Percentiles rank a stretch among this genome's conserved stretches.
These are phyloP conservation scores for Cathartes aura DNA, from an alignment of 2,113 vertebrate genomes.

Conservation along the genomic window DNA sequence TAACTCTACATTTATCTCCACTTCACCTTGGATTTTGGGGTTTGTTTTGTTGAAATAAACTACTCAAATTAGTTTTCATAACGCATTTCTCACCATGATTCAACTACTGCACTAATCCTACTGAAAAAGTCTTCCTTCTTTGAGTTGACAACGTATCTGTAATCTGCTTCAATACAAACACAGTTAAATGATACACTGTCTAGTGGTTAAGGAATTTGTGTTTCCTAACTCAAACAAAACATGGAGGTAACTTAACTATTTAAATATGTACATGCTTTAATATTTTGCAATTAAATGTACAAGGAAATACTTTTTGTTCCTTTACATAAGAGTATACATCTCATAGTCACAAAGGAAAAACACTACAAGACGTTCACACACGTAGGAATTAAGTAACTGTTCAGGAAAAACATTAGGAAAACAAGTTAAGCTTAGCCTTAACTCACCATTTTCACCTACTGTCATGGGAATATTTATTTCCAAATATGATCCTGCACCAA, in stretches of 20 bases:
- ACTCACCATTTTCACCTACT: conserved; percentile 90
- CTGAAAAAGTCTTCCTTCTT: background rate
- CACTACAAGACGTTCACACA: background rate
- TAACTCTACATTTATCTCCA: background rate
- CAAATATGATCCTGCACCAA: conserved; percentile 98
- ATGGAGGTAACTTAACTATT: background rate
- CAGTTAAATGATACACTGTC: background rate
- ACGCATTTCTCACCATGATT: background rate
- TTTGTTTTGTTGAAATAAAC: background rate
- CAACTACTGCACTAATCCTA: background rate
- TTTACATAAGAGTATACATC: background rate
- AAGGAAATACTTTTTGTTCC: background rate
- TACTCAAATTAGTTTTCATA: background rate
- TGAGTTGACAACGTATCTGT: background rate
- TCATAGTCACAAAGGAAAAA: background rate
- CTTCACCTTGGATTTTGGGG: background rate
- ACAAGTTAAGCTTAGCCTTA: background rate
- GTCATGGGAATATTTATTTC: conserved; percentile 99
- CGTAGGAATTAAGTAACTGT: background rate
- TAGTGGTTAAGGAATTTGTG: background rate
- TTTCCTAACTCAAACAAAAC: background rate
- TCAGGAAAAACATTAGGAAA: background rate
- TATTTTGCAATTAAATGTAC: background rate
- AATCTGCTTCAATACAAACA: background rate
- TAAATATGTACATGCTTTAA: background rate